A percentile compares a stretch with the other conserved stretches of the same genome.
These are phyloP conservation scores for Narcine bancroftii DNA, from an alignment of 2,113 vertebrate genomes.

Conservation along the genomic window DNA sequence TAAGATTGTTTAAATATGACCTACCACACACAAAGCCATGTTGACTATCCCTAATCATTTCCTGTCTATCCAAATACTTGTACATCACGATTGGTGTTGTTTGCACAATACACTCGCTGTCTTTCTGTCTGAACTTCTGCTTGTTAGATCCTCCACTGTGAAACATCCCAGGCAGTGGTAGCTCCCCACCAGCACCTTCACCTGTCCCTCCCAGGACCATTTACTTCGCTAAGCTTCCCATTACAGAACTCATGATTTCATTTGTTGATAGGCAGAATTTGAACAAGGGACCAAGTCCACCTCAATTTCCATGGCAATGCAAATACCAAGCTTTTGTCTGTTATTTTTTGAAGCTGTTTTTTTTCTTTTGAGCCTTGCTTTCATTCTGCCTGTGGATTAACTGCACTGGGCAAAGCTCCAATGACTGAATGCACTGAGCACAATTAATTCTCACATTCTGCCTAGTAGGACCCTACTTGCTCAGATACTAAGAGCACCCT, in stretches of 20 bases:
- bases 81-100: neutral
- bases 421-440: neutral
- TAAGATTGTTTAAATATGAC: too few species aligned
- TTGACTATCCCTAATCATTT: too few species aligned
- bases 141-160: neutral
- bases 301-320: neutral
- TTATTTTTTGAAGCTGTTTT: slow-evolving; percentile 1
- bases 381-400: neutral
- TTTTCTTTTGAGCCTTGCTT: slow-evolving; percentile 5
- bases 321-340: slow-evolving; percentile 22
- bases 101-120: neutral
- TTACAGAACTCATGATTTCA: neutral
- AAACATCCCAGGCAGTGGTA: neutral
- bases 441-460: slow-evolving; percentile 18
- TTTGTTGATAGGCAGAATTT: neutral
- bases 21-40: too few species aligned
- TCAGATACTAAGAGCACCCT: neutral
- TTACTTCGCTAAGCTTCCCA: neutral
- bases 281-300: neutral
- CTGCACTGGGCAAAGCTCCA: slow-evolving; percentile 28
- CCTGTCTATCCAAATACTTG: too few species aligned
- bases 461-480: neutral
- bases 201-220: neutral
- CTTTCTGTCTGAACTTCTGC: neutral
- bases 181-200: neutral